Base-by-base conservation (phyloP, 2,888 invertebrate species). In the Chymomyza procnemis region DNA sequence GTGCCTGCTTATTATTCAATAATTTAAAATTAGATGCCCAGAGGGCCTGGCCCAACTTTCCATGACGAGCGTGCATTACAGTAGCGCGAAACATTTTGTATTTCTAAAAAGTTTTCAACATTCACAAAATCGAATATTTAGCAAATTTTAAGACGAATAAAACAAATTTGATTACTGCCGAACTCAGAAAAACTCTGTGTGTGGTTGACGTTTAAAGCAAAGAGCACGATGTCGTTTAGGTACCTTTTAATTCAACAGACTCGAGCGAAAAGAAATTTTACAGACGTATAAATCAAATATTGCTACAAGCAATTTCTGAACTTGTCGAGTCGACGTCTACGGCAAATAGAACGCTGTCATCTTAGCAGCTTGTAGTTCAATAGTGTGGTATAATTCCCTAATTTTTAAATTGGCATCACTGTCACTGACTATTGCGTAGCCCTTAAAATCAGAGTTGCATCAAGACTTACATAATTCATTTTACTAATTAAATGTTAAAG, bases 51-150 rank as follows among this genome's bases (percentile, higher is more conserved):
- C 68, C 58, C 3, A 69, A 5, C 19, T 55, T 63, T 34, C 56
- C 57, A 47, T 77, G 71, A 9, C 61, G 66, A 52, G 55, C 46
- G 3, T 67, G 26, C 12, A 67, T 60, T 34, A 57, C 1, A 9
- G 66, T 57, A 34, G 67, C 64, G 5, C 76, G 74, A 30, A 76
- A 3, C 76, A 76, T 76, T 67, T 21, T 18, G 46, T 26, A 63
- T 61, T 30, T n/a, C 47, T 50, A 50, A 8, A 41, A 50, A 50
- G 50, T 50, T 50, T 50, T 8, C 4, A 50, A 12, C 8, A 50
- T 16, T 0, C 16, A 4, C 12, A 41, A 41, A 34, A 41, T 12
- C 34, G 12, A 41, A 41, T 12, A 41, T 41, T 41, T 41, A 2
- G 12, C 34, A 12, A 41, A 41, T 1, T 41, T 12, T 12, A 41